Evolutionary conservation across 2,797 vertebrate genomes (phyloP), one percentile per base, ranked within the genome.

Genomic region (Heliangelus exortis): DNA sequence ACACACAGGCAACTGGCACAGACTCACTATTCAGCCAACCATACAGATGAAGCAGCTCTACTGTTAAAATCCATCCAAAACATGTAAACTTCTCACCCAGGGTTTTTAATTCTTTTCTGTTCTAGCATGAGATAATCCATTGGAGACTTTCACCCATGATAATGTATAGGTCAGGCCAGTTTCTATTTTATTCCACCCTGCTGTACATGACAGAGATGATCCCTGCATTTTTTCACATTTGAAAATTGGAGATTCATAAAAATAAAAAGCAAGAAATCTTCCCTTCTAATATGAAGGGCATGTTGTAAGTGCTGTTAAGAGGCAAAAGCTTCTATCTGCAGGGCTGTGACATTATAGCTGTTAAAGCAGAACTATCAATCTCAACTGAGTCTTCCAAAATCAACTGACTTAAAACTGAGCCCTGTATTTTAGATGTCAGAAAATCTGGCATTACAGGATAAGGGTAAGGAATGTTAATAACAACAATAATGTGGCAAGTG

Each of bases 71-170:
- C 3, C 20, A 47, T 9, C 4, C 23, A 55, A 85, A 90, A 83
- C 3, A 11, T 17, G 1, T 8, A 15, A 47, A 26, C 5, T 2
- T 4, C 13, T 9, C n/a, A 45, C 4, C 1, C 1, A 39, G 8
- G 13, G 39, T 10, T 12, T 51, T 55, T 68, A 22, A 21, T 77
- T n/a, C 5, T 34, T 3, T 34, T 51, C 14, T 74, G 2, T 63
- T 88, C 39, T 67, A 74, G 15, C 1, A 15, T 18, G 34, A 26
- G 7, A 28, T 22, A 62, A 76, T 55, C 16, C 14, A 66, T 4
- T 12, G 5, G 16, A 69, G 28, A 39, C 8, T 61, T 36, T 48
- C 25, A 55, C 3, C 14, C 55, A 15, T 25, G 5, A 15, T 7
- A 65, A 79, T 0, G 6, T 43, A 82, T 65, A 73, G 34, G 5